These are phyloP conservation scores for Ephialtes manifestator DNA, from an alignment of 2,888 invertebrate genomes.

Conservation along the genomic window DNA sequence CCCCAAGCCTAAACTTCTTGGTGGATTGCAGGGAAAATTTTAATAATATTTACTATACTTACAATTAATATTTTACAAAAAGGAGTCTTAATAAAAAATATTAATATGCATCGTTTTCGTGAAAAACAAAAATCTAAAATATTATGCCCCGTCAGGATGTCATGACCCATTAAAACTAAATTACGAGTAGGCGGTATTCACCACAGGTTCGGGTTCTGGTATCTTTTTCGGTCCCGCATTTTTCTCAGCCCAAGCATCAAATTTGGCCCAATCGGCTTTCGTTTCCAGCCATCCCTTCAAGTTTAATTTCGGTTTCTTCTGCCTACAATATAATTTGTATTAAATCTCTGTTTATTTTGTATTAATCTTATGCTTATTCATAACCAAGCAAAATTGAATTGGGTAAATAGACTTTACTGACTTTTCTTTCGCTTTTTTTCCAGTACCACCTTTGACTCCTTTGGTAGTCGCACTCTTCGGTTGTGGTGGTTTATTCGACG, in stretches of 20 bases:
- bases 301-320: conserved; percentile 57
- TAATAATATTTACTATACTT: too few species aligned
- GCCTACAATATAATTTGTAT: conserved; percentile 30
- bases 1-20: too few species aligned
- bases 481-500: conserved; percentile 20
- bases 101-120: too few species aligned
- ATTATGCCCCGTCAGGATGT: too few species aligned
- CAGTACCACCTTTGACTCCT: conserved; percentile 22
- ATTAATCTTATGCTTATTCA: too few species aligned
- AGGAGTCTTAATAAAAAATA: too few species aligned
- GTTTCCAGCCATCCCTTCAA: conserved; percentile 77
- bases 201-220: conserved; percentile 76
- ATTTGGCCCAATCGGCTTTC: conserved; percentile 78
- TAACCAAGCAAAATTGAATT: neutral
- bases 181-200: conserved; percentile 56
- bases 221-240: conserved; percentile 75
- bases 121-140: too few species aligned
- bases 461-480: conserved; percentile 1
- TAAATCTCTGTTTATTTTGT: too few species aligned
- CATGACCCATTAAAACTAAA: too few species aligned
- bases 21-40: too few species aligned
- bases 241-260: conserved; percentile 77
- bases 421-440: conserved; percentile 53
- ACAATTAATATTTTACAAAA: too few species aligned
- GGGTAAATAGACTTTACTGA: neutral